phyloP scores from a whole-genome alignment of 1,140 invertebrate genomes.

The Megathymus violae region DNA sequence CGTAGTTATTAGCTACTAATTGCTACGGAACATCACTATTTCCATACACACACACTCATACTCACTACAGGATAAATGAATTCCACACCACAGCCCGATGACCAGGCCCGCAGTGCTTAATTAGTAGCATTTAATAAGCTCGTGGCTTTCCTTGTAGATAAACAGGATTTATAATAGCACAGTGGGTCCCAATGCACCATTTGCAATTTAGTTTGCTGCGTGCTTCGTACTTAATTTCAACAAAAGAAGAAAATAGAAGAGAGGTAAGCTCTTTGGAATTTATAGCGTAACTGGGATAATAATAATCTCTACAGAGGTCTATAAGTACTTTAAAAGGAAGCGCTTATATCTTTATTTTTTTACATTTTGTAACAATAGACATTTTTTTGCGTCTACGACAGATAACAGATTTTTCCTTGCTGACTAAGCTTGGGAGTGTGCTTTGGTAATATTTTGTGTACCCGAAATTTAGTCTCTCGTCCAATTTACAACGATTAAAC shows the following conservation, averaged over 20 bases:
- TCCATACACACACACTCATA: constrained; percentile 2
- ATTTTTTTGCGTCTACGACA: too few relatives aligned
- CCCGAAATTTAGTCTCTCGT: too few relatives aligned
- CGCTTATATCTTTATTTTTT: too few relatives aligned
- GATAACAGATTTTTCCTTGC: too few relatives aligned
- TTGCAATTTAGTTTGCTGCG: constrained; percentile 32
- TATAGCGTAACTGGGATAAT: not conserved
- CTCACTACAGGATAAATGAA: constrained; percentile 23
- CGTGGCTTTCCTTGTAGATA: constrained; percentile 76
- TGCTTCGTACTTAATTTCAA: constrained; percentile 25
- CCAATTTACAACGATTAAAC: too few relatives aligned
- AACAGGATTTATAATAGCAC: constrained; percentile 51
- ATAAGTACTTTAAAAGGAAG: too few relatives aligned
- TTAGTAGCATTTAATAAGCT: constrained; percentile 53
- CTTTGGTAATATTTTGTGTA: too few relatives aligned
- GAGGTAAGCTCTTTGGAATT: constrained; percentile 17
- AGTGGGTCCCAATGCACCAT: constrained; percentile 16
- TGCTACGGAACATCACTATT: constrained; percentile 16
- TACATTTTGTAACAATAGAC: too few relatives aligned
- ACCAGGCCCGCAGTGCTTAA: constrained; percentile 40
- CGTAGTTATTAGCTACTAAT: too few relatives aligned
- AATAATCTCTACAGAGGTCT: not conserved
- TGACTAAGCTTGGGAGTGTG: too few relatives aligned
- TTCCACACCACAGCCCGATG: constrained; percentile 18
- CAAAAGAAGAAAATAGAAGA: constrained; percentile 14